phyloP scores from a whole-genome alignment of 2,113 vertebrate genomes.

The Pelmatolapia mariae region DNA sequence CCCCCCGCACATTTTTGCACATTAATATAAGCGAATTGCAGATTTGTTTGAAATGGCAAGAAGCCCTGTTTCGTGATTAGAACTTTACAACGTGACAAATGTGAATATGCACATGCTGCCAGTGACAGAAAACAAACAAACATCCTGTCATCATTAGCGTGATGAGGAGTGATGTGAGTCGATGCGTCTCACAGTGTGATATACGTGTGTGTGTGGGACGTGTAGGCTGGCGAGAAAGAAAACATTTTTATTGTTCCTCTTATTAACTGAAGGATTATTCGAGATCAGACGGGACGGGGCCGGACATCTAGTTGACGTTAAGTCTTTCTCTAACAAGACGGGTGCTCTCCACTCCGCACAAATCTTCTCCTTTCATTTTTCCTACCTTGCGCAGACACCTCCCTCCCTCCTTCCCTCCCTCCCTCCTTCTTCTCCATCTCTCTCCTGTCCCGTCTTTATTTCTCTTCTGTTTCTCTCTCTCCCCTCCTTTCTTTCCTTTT shows the following conservation, averaged over 20 bases:
- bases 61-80: not conserved
- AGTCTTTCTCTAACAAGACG: slow-evolving; percentile 46
- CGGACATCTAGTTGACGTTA: slow-evolving; percentile 60
- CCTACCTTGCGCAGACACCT: slow-evolving; percentile 33
- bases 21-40: not conserved
- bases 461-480: slow-evolving; percentile 27
- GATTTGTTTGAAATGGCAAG: not conserved
- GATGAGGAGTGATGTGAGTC: not conserved
- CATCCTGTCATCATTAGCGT: not conserved
- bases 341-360: slow-evolving; percentile 57
- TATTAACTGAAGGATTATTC: slow-evolving; percentile 51
- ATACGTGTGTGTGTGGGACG: slow-evolving; percentile 1
- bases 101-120: not conserved
- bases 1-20: not conserved
- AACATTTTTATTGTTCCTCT: slow-evolving; percentile 22
- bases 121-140: slow-evolving; percentile 32
- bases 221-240: not conserved
- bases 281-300: slow-evolving; percentile 29
- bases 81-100: not conserved
- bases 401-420: slow-evolving; percentile 10
- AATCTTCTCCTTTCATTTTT: slow-evolving; percentile 51
- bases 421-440: slow-evolving; percentile 1
- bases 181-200: not conserved
- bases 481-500: slow-evolving; percentile 27
- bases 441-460: slow-evolving; percentile 34